Percentiles rank a stretch among this genome's conserved stretches.
These are phyloP conservation scores for Daptonema setosum DNA, from an alignment of 2,888 invertebrate species.

Conservation along the genomic window DNA sequence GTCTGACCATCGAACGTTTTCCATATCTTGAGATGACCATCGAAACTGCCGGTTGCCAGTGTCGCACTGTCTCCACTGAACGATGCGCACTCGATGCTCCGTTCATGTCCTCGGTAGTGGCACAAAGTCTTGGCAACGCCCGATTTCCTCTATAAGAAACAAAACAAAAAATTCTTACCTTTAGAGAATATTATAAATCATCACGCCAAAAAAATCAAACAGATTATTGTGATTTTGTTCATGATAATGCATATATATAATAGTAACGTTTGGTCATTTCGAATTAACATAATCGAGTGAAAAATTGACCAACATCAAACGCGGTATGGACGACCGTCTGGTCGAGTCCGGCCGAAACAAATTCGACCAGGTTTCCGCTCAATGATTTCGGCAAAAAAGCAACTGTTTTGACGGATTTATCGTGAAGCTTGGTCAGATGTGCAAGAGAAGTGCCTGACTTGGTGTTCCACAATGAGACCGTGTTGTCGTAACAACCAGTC, in stretches of 20 bases:
- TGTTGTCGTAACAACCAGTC: conserved; percentile 2
- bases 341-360: conserved; percentile 15
- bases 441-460: neutral
- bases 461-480: neutral
- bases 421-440: neutral
- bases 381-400: neutral
- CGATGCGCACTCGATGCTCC: conserved; percentile 66
- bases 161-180: too few relatives aligned
- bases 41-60: conserved; percentile 33
- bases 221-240: neutral
- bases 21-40: conserved; percentile 33
- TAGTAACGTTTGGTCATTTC: too few relatives aligned
- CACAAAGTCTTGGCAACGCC: conserved; percentile 54
- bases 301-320: neutral
- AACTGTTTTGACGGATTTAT: conserved; percentile 5
- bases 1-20: conserved; percentile 16
- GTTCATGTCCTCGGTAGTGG: conserved; percentile 68
- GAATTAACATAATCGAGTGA: too few relatives aligned
- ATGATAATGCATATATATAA: too few relatives aligned
- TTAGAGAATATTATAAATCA: neutral
- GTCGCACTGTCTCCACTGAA: conserved; percentile 43
- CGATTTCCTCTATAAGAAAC: conserved; percentile 30
- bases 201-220: neutral
- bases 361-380: neutral
- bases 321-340: conserved; percentile 11